Conservation (phyloP, 2,888 invertebrate genomes). For the Ormyrus rosae region DNA sequence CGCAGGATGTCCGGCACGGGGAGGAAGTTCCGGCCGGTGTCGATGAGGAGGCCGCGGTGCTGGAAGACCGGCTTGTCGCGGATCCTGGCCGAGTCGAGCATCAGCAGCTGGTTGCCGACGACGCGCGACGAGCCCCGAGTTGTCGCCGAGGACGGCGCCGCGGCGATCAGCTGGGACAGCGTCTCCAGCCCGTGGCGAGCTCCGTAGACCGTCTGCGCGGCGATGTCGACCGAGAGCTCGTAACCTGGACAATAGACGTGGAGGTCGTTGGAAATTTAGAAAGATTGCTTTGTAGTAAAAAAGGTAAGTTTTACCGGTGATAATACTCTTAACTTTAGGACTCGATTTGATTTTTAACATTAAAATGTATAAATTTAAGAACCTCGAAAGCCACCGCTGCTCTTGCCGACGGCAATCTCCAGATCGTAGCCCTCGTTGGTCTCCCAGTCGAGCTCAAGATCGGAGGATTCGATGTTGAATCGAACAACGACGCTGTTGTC, state of each 20-base stretch:
- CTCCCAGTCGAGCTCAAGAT: constrained; percentile 79
- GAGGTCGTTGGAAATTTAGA: not conserved
- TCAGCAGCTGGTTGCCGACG: constrained; percentile 77
- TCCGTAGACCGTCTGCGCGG: constrained; percentile 82
- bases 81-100: constrained; percentile 81
- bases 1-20: constrained; percentile 82
- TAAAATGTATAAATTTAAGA: no score
- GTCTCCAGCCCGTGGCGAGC: constrained; percentile 88
- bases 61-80: constrained; percentile 88
- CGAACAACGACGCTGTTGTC: constrained; percentile 79
- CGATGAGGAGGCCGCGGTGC: constrained; percentile 92
- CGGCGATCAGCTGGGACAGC: constrained; percentile 82
- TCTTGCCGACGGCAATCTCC: constrained; percentile 73
- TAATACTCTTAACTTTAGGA: not conserved
- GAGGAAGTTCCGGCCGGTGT: constrained; percentile 92
- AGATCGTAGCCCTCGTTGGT: constrained; percentile 85
- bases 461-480: constrained; percentile 77
- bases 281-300: not conserved
- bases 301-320: no score
- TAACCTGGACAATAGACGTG: constrained; percentile 70
- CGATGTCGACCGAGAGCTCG: constrained; percentile 78
- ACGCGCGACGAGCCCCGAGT: no score
- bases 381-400: constrained; percentile 19
- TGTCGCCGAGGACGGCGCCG: constrained; percentile 55
- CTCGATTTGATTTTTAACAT: no score